These are phyloP conservation scores for Ridgeia piscesae DNA, from an alignment of 1,140 invertebrate species.

Conservation along the genomic window DNA sequence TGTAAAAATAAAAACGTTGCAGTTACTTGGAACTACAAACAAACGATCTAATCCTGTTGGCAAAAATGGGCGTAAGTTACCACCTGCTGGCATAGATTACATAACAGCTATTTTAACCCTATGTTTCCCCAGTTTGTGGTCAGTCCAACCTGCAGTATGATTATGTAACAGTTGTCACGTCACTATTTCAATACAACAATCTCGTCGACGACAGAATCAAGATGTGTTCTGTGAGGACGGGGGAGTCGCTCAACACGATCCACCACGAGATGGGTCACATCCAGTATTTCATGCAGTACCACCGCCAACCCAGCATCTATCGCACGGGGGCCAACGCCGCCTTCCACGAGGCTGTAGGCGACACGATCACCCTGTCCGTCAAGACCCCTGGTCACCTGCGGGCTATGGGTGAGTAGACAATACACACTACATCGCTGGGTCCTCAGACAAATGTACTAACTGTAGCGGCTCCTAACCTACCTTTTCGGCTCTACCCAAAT, in stretches of 20 bases:
- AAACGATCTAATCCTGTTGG: too few relatives aligned
- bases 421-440: neutral
- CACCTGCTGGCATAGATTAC: too few relatives aligned
- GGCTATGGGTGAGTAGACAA: conserved; percentile 66
- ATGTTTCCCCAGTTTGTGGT: too few relatives aligned
- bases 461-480: too few relatives aligned
- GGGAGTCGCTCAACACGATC: conserved; percentile 69
- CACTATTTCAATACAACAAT: neutral
- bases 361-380: conserved; percentile 83
- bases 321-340: conserved; percentile 27
- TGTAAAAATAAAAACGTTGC: too few relatives aligned
- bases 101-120: too few relatives aligned
- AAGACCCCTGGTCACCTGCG: conserved; percentile 80
- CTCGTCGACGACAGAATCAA: conserved; percentile 46
- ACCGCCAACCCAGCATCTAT: conserved; percentile 59
- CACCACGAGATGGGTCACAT: conserved; percentile 83
- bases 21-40: too few relatives aligned
- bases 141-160: too few relatives aligned
- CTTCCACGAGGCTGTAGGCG: conserved; percentile 58
- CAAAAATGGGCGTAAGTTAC: too few relatives aligned
- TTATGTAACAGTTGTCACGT: too few relatives aligned
- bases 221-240: conserved; percentile 53
- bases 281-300: conserved; percentile 74
- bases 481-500: too few relatives aligned
- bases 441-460: too few relatives aligned